A percentile compares a stretch with the other conserved stretches of the same genome.
Conservation (phyloP, 92 coral and sea anemone genomes). For the Porites divaricata region DNA sequence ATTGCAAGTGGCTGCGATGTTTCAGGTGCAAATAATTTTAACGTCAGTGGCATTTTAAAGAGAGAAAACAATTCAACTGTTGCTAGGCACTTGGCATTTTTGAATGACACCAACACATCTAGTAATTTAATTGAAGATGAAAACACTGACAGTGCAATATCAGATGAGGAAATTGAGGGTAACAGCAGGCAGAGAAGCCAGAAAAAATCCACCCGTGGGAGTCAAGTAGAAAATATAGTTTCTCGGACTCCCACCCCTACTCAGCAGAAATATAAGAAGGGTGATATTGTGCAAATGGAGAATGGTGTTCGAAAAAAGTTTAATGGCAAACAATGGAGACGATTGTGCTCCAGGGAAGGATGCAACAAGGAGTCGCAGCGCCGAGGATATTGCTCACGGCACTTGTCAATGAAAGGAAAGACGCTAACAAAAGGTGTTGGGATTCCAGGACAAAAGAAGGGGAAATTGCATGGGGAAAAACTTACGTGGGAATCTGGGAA, state of each 20-base stretch:
- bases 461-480: conserved; percentile 80
- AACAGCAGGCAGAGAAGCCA: conserved; percentile 39
- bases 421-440: conserved; percentile 72
- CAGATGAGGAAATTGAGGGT: conserved; percentile 88
- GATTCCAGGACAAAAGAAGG: conserved; percentile 94
- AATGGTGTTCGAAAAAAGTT: conserved; percentile 97
- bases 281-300: conserved; percentile 94
- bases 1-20: neutral
- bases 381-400: conserved; percentile 97
- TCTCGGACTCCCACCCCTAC: conserved; percentile 90
- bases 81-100: conserved; percentile 78
- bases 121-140: conserved; percentile 67
- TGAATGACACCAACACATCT: conserved; percentile 43
- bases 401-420: conserved; percentile 93
- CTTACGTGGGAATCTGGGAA: conserved; percentile 99
- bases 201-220: conserved; percentile 46
- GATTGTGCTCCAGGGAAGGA: conserved; percentile 91
- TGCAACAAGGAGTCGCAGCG: conserved; percentile 98
- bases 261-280: conserved; percentile 95
- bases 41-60: neutral
- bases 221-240: conserved; percentile 64
- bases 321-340: conserved; percentile 98
- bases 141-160: conserved; percentile 95
- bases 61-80: neutral
- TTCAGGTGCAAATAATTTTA: neutral